A percentile compares a stretch with the other conserved stretches of the same genome.
phyloP scores from a whole-genome alignment of 2,797 vertebrate species.

The Triplophysa yarkandensis region DNA sequence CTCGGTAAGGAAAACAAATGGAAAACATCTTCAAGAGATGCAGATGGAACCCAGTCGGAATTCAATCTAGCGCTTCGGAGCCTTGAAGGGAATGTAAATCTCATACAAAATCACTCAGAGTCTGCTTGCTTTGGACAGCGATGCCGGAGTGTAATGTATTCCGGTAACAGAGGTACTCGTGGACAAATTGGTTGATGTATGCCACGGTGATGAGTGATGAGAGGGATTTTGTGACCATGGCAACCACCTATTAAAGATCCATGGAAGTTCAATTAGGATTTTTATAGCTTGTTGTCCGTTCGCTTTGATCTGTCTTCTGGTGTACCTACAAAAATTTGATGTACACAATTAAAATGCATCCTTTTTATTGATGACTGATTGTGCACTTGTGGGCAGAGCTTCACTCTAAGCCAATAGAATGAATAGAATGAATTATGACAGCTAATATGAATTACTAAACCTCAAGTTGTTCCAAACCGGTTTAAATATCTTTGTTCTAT shows the following conservation, averaged over 20 bases:
- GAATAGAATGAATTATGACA: background rate
- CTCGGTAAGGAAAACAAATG: conserved; percentile 35
- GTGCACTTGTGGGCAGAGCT: background rate
- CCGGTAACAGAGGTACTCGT: background rate
- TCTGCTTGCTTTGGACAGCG: background rate
- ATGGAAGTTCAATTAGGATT: background rate
- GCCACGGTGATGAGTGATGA: conserved; percentile 12
- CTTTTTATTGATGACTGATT: background rate
- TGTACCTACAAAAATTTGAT: no score
- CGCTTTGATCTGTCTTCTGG: background rate
- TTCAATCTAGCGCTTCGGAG: conserved; percentile 34
- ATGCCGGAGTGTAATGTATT: background rate
- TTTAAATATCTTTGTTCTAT: no score
- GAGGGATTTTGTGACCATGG: conserved; percentile 24
- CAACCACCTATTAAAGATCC: conserved; percentile 14
- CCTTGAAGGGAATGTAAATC: conserved; percentile 33
- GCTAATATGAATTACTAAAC: no score
- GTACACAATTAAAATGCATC: background rate
- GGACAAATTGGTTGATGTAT: conserved; percentile 13
- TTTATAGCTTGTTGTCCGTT: background rate
- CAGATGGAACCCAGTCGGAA: conserved; percentile 32
- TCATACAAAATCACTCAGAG: background rate
- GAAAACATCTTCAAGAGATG: conserved; percentile 22
- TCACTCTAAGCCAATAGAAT: background rate
- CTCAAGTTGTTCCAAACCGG: no score